Conservation (phyloP, 2,113 vertebrate genomes). For the Otus sunia region DNA sequence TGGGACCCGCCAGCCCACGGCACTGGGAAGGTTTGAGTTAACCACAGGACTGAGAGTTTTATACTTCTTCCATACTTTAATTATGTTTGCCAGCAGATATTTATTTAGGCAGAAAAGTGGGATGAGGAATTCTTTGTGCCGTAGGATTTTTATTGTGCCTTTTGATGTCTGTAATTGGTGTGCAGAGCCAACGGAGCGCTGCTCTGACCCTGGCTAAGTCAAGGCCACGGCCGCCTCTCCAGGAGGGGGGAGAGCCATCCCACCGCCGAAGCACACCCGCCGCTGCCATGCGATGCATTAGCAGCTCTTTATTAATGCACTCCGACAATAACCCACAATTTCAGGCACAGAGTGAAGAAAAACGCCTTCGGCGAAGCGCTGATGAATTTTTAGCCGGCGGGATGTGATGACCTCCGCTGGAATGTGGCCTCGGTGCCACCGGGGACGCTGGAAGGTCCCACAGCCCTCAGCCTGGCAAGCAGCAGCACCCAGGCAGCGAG, state of each 20-base stretch:
- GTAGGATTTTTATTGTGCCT: neutral
- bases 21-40: neutral
- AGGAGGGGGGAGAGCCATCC: neutral
- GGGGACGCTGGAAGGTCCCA: neutral
- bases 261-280: neutral
- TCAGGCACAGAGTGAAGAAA: neutral
- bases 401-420: neutral
- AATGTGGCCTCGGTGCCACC: fast-evolving
- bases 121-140: neutral
- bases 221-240: fast-evolving
- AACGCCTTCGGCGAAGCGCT: neutral
- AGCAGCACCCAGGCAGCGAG: neutral
- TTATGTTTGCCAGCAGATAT: neutral
- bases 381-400: neutral
- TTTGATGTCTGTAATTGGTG: neutral
- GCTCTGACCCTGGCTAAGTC: neutral
- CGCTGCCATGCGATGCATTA: neutral
- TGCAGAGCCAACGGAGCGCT: neutral
- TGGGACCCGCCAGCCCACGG: neutral
- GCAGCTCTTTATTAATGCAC: neutral
- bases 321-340: neutral
- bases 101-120: neutral
- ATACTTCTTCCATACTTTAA: too few relatives aligned
- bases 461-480: neutral
- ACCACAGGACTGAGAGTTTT: neutral